Base-by-base conservation (phyloP, 2,797 vertebrate species). In the Octomys mimax region DNA sequence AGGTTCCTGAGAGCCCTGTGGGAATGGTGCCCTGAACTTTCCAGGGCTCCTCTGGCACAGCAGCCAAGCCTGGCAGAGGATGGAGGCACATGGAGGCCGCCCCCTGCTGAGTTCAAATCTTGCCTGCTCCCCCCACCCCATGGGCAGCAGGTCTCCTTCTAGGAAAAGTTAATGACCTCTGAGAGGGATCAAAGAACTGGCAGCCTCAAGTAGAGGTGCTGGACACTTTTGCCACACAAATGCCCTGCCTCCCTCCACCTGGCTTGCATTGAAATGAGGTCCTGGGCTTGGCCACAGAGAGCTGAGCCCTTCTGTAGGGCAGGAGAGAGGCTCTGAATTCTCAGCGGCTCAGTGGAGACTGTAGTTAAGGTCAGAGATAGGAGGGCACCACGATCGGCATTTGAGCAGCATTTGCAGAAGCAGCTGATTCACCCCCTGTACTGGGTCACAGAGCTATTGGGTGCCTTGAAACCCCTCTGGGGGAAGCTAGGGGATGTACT, bases 131-230 rank as follows among this genome's bases (percentile, higher is more conserved):
- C 54, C 21, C 71, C 54, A 2, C 39, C 39, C 14, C 8, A 28
- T 6, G 33, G 62, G 2, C 71, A 22, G 54, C 57, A 85, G 39
- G 39, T 83, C 91, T 64, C 19, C 8, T 82, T 78, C 83, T 18
- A n/a, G 87, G 71, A 57, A 84, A 94, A 66, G 62, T 83, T 82
- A 75, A 57, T 1, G 12, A 39, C 96, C 92, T 73, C 4, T 1
- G 54, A 89, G 78, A 95, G 52, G 49, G 46, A 64, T 86, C 61
- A 89, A 91, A 85, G 0, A 1, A 61, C 84, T 0, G 62, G 95
- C 64, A 52, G 95, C 2, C 10, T 64, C 78, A 82, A 68, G 64
- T 84, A 24, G 42, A 31, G 42, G 31, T 4, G 0, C 18, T 52
- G 81, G n/a, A 83, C 87, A 73, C 14, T 92, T 71, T 70, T 0